Evolutionary conservation across 1,140 invertebrate genomes (phyloP), one percentile per base, ranked within the genome.

Genomic region (Aphelenchoides besseyi): DNA sequence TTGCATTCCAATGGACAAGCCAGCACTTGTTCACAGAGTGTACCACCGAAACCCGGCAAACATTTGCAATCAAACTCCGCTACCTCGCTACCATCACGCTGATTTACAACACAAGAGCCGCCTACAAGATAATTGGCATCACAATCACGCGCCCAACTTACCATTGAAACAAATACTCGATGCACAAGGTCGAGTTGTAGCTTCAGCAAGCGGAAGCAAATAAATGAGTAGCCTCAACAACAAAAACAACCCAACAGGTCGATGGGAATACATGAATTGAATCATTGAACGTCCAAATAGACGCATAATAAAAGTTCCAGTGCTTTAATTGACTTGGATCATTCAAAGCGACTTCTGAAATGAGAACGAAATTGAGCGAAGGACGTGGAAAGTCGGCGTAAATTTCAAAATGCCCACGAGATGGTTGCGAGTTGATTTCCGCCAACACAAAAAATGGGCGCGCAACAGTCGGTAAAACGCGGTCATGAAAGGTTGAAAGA

Each of bases 11-110:
- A 29, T 9, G 55, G 35, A 67, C 69, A 70, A 3, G 36, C 3
- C 2, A 70, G n/a, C 29, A 29, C 28, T 9, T 69, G 26, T 67
- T 70, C 69, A 67, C 69, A 70, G 2, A 70, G 35, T 5, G 69
- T 70, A 9, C 69, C 69, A 18, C 36, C 52, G 35, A 70, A 70
- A n/a, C 61, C 69, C 12, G 69, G 54, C 18, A 23, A 12, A 16
- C 69, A 70, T 70, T 67, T 30, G 18, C 69, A 70, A 48, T 70
- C 37, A 3, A 70, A 70, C 5, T 32, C 48, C 8, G 63, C 28
- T 1, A 35, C 41, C 8, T 64, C 57, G 29, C 68, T 33, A 52
- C 29, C 30, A 12, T n/a, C 36, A 16, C 48, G n/a, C 1, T 37
- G 12, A n/a, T 63, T 52, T 18, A 70, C 69, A 52, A 63, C 35